A percentile compares a stretch with the other conserved stretches of the same genome.
Evolutionary conservation across 1,140 invertebrate genomes (phyloP).

Genomic region (Cherax quadricarinatus): DNA sequence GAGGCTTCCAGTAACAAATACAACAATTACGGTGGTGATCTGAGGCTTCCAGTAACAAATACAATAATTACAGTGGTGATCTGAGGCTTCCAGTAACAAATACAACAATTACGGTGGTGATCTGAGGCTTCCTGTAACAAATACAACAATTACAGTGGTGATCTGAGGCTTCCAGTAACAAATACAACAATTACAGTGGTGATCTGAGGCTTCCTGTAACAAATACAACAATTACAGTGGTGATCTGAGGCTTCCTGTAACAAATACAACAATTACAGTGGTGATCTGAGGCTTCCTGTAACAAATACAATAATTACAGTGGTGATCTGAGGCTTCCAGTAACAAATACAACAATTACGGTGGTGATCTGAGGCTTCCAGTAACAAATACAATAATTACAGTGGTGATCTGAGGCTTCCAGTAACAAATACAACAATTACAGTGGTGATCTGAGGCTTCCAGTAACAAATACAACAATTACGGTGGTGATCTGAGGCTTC

Average conservation of each 20-base stretch:
- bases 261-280: constrained; percentile 1
- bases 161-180: constrained; percentile 69
- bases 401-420: no score
- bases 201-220: constrained; percentile 69
- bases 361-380: no score
- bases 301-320: constrained; percentile 88
- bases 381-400: background rate
- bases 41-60: no score
- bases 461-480: background rate
- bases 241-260: constrained; percentile 71
- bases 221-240: constrained; percentile 9
- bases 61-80: no score
- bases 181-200: constrained; percentile 29
- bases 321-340: constrained; percentile 77
- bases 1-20: no score
- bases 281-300: constrained; percentile 72
- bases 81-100: background rate
- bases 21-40: no score
- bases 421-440: background rate
- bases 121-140: constrained; percentile 71
- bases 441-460: background rate
- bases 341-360: no score
- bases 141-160: constrained; percentile 33
- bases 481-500: no score
- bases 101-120: constrained; percentile 34